A percentile compares a stretch with the other conserved stretches of the same genome.
Evolutionary conservation across 2,888 invertebrate species (phyloP).

Genomic region (Pasiphila rectangulata): DNA sequence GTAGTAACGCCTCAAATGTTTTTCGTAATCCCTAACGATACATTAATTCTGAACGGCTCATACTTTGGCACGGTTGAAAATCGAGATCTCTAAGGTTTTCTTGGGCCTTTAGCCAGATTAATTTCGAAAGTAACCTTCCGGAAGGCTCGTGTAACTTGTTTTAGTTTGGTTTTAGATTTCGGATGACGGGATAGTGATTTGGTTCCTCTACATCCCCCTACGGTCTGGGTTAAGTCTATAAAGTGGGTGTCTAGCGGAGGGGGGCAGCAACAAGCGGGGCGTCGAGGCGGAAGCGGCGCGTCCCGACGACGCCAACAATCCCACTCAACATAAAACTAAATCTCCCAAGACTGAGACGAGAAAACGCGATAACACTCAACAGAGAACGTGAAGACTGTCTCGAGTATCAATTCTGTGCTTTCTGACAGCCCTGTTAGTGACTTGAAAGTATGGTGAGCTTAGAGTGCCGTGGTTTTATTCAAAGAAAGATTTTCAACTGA

Average conservation of each 20-base stretch:
- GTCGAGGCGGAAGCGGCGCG: constrained; percentile 62
- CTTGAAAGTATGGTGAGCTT: constrained; percentile 23
- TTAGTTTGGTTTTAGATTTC: constrained; percentile 7
- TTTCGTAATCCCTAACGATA: constrained; percentile 22
- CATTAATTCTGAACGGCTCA: constrained; percentile 30
- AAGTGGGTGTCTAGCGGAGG: constrained; percentile 23
- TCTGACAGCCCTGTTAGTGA: constrained; percentile 33
- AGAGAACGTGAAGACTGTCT: constrained; percentile 48
- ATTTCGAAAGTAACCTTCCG: not conserved
- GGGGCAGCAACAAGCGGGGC: constrained; percentile 55
- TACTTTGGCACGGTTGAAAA: constrained; percentile 24
- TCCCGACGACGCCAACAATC: constrained; percentile 65
- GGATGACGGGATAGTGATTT: constrained; percentile 3
- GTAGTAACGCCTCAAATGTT: not conserved
- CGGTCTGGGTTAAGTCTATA: constrained; percentile 21
- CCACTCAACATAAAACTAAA: constrained; percentile 71
- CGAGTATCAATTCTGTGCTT: constrained; percentile 45
- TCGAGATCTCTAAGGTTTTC: constrained; percentile 30
- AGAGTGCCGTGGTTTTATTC: too few species aligned
- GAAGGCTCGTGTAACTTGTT: not conserved
- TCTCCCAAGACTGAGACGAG: constrained; percentile 52
- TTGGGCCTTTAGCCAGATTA: constrained; percentile 12
- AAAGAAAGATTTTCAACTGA: too few species aligned
- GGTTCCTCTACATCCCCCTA: constrained; percentile 26
- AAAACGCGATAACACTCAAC: constrained; percentile 58